Evolutionary conservation across 2,113 vertebrate genomes (phyloP), one percentile per base, ranked within the genome.

Genomic region (Gambusia affinis): DNA sequence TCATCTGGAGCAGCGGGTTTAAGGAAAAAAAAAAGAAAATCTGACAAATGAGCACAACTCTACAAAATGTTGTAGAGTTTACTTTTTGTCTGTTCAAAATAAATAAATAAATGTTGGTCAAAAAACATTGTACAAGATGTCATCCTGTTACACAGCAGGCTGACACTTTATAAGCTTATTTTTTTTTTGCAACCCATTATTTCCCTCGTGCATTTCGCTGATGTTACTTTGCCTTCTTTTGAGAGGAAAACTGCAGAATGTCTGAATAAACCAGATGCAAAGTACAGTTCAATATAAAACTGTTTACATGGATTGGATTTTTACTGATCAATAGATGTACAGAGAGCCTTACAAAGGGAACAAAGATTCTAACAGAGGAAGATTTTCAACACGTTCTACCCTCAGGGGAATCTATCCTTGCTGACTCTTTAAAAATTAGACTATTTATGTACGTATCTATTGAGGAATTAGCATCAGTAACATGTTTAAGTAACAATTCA

Each of bases 311-410:
- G 42, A 30, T 57, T 12, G 65, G 6, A 10, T 3, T 60, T 67
- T 72, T 73, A 29, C 54, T 70, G 5, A 42, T 72, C 19, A 72
- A 69, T 51, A 54, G 42, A 63, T 44, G 28, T 33, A 73, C 54
- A 31, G 4, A 31, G n/a, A 37, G 31, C 2, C 24, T 8, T 57
- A 60, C 3, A 71, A 67, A 76, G 33, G 15, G 39, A 47, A 47
- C 30, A 51, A 30, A 29, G 39, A 51, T 22, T 24, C n/a, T 30
- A 33, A 29, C 35, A 72, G 44, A 22, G 11, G 4, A 10, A 64
- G n/a, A 5, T 29, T 29, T 12, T 28, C 15, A 30, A 65, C 7
- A 1, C 19, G 12, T 11, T 3, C 30, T 28, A 24, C 4, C n/a
- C 24, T 10, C 24, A 35, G 54, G 14, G 11, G 2, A 57, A 47